phyloP scores from a whole-genome alignment of 2,113 vertebrate species.

The Ovis canadensis region DNA sequence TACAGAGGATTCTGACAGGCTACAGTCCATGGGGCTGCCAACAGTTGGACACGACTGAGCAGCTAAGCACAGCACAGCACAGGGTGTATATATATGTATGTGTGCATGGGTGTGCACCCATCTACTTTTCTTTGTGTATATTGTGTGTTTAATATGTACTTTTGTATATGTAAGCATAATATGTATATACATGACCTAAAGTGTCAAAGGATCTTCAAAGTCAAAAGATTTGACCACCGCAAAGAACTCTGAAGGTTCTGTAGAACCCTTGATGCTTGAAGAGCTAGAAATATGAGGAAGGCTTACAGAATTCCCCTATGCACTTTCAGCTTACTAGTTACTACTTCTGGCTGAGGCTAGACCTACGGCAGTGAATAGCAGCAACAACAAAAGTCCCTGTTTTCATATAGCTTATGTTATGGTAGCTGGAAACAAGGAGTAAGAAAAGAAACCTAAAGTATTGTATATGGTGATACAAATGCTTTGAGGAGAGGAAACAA shows the following conservation, averaged over 20 bases:
- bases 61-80: neutral
- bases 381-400: neutral
- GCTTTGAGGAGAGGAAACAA: neutral
- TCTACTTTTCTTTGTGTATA: neutral
- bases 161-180: neutral
- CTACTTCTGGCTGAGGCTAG: neutral
- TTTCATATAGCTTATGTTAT: neutral
- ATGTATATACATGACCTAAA: neutral
- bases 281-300: neutral
- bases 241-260: neutral
- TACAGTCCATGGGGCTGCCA: neutral
- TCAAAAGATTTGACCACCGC: neutral
- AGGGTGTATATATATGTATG: neutral
- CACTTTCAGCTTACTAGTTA: neutral
- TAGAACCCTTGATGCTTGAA: neutral
- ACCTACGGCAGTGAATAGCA: neutral
- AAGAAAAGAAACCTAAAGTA: neutral
- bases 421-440: neutral
- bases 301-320: neutral
- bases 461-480: neutral
- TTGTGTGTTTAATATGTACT: too few relatives aligned
- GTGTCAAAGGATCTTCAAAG: neutral
- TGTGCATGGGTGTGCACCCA: neutral
- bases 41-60: neutral
- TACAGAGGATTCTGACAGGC: neutral